Evolutionary conservation across 2,888 invertebrate genomes (phyloP).

Genomic region (Hermaeophaga mercurialis): DNA sequence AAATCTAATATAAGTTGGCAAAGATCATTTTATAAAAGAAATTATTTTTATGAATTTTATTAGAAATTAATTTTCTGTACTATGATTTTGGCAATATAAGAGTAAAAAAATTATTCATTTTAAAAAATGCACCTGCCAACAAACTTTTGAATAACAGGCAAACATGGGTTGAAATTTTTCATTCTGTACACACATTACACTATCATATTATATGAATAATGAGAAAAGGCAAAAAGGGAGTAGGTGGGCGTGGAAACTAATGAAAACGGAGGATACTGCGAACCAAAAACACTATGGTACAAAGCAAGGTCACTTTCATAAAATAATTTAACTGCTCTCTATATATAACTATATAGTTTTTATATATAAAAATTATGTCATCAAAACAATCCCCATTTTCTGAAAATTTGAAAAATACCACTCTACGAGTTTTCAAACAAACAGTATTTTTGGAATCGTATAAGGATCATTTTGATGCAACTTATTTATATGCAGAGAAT

Average conservation of each 20-base stretch:
- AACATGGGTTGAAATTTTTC: slow-evolving; percentile 41
- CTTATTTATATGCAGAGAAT: slow-evolving; percentile 52
- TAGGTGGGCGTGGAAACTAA: background rate
- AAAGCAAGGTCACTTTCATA: slow-evolving; percentile 67
- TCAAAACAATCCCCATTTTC: no score
- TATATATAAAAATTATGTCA: no score
- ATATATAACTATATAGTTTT: slow-evolving; percentile 50
- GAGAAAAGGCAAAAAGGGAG: slow-evolving; percentile 30
- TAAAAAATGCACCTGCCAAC: background rate
- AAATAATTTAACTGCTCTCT: slow-evolving; percentile 64
- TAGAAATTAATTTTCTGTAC: background rate
- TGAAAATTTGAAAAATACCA: no score
- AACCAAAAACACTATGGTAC: slow-evolving; percentile 60
- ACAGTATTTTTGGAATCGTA: no score
- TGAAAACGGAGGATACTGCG: slow-evolving; percentile 40
- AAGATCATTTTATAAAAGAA: background rate
- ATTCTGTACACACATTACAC: slow-evolving; percentile 50
- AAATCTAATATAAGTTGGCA: slow-evolving; percentile 24
- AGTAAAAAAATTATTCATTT: background rate
- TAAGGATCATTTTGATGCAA: background rate
- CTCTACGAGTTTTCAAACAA: no score
- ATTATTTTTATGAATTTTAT: background rate
- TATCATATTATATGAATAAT: slow-evolving; percentile 43
- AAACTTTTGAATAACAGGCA: slow-evolving; percentile 33
- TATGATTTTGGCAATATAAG: background rate